Conservation (phyloP, 2,797 vertebrate species). For the Hybognathus amarus region DNA sequence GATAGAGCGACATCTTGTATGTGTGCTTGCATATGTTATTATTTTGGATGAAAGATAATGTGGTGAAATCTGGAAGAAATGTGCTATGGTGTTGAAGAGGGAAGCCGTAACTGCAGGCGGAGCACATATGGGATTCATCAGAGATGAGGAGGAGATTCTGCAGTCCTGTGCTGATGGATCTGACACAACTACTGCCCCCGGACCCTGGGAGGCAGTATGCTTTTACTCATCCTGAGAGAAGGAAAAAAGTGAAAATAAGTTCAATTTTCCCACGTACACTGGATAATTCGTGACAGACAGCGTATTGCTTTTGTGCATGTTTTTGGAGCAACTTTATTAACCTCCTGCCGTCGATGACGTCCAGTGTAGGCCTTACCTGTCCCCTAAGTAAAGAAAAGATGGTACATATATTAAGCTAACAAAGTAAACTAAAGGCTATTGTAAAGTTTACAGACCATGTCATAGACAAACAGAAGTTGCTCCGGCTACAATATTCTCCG, state of each 20-base stretch:
- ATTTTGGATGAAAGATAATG: slow-evolving; percentile 49
- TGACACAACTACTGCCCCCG: slow-evolving; percentile 30
- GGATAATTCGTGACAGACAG: not conserved
- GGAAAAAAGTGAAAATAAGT: not conserved
- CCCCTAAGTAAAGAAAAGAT: too few species aligned
- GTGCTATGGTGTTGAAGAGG: slow-evolving; percentile 37
- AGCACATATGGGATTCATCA: slow-evolving; percentile 41
- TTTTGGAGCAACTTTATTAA: not conserved
- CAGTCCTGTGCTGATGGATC: slow-evolving; percentile 20
- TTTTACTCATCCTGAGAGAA: not conserved
- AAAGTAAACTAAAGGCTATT: too few species aligned
- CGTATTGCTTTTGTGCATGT: not conserved
- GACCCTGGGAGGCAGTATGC: slow-evolving; percentile 12
- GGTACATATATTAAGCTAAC: too few species aligned
- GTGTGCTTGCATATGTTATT: slow-evolving; percentile 2
- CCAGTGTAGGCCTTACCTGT: not conserved
- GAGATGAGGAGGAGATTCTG: slow-evolving; percentile 31
- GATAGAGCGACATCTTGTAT: not conserved
- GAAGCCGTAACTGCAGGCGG: slow-evolving; percentile 31
- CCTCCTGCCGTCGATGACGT: not conserved
- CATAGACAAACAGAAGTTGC: too few species aligned
- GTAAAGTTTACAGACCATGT: too few species aligned
- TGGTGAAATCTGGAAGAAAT: slow-evolving; percentile 46
- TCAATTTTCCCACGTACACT: slow-evolving; percentile 10
- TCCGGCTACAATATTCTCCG: too few species aligned